Percentiles rank a stretch among this genome's conserved stretches.
These are phyloP conservation scores for Seriola quinqueradiata DNA, from an alignment of 2,113 vertebrate genomes.

Conservation along the genomic window DNA sequence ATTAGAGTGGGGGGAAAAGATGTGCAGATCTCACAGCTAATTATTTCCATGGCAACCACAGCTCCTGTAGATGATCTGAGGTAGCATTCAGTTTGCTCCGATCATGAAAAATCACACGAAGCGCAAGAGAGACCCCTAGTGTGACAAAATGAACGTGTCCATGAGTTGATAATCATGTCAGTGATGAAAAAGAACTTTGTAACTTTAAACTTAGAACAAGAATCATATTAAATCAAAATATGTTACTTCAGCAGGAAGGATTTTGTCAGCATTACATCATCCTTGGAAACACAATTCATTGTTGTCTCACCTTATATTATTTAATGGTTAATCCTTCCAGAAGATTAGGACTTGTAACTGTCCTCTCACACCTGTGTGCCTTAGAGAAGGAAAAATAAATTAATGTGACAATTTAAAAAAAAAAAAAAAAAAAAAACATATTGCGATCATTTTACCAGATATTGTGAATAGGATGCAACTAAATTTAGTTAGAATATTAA, in stretches of 20 bases:
- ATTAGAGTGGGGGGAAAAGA: conserved; percentile 81
- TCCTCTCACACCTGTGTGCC: not conserved
- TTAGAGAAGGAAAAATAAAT: not conserved
- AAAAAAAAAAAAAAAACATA: not conserved
- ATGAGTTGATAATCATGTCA: not conserved
- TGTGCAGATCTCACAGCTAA: conserved; percentile 84
- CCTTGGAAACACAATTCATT: not conserved
- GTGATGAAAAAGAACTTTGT: not conserved
- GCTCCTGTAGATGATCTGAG: conserved; percentile 78
- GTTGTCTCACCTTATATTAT: not conserved
- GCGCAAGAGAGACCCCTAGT: conserved; percentile 82
- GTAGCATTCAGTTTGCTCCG: conserved; percentile 50
- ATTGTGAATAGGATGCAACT: too few relatives aligned
- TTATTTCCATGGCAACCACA: conserved; percentile 88
- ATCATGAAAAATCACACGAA: conserved; percentile 21
- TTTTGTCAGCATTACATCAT: not conserved
- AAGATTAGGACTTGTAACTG: not conserved
- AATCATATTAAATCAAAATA: not conserved
- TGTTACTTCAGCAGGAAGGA: not conserved
- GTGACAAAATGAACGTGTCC: conserved; percentile 26
- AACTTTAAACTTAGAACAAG: not conserved
- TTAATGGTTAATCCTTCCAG: not conserved
- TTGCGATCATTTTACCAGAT: too few relatives aligned
- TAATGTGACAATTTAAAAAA: not conserved
- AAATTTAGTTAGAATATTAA: too few relatives aligned